A percentile compares a stretch with the other conserved stretches of the same genome.
These are phyloP conservation scores for Caenorhabditis imperialis DNA, from an alignment of 2,888 invertebrate genomes.

Conservation along the genomic window DNA sequence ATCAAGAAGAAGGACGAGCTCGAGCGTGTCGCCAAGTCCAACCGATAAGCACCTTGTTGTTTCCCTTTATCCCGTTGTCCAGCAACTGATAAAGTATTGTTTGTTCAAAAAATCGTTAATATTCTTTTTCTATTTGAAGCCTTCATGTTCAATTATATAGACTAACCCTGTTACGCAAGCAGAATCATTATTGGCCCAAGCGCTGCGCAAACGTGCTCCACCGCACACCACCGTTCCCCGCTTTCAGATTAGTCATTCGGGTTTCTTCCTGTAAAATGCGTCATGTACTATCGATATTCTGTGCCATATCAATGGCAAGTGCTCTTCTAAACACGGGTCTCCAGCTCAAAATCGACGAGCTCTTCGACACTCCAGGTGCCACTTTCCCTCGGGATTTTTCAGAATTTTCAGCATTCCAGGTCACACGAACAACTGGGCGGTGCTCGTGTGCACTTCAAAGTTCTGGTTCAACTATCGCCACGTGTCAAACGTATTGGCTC, in stretches of 20 bases:
- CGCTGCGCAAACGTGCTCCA: conserved; percentile 13
- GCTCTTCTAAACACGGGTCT: conserved; percentile 66
- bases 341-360: conserved; percentile 66
- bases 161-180: conserved; percentile 12
- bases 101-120: conserved; percentile 30
- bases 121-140: neutral
- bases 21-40: conserved; percentile 99
- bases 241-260: no score
- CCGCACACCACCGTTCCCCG: conserved; percentile 7
- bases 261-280: conserved; percentile 19
- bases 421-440: conserved; percentile 99
- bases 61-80: conserved; percentile 57
- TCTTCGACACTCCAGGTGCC: conserved; percentile 68
- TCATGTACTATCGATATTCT: conserved; percentile 20
- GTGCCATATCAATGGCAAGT: neutral
- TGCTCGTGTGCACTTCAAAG: conserved; percentile 87
- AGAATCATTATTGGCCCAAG: conserved; percentile 16
- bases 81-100: conserved; percentile 55
- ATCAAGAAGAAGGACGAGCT: conserved; percentile 99
- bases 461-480: conserved; percentile 99
- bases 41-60: conserved; percentile 87
- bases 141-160: neutral
- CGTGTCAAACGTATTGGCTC: conserved; percentile 97
- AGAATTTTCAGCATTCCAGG: conserved; percentile 61
- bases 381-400: neutral